Evolutionary conservation across 2,888 invertebrate genomes (phyloP).

Genomic region (Malthinus seriepunctatus): DNA sequence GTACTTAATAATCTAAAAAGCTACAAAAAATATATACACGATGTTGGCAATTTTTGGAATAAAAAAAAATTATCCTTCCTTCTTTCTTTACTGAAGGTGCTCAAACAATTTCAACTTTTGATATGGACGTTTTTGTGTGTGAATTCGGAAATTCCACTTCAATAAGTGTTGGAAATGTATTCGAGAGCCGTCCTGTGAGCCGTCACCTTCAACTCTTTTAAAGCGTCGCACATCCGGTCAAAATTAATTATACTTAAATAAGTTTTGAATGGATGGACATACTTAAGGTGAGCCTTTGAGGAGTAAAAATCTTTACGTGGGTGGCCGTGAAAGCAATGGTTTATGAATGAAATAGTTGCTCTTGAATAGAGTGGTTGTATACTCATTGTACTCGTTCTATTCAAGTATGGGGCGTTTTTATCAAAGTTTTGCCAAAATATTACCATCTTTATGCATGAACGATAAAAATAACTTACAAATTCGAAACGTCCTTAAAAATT

Average conservation of each 20-base stretch:
- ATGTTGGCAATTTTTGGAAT: no score
- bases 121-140: no score
- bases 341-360: conserved; percentile 23
- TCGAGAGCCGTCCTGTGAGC: no score
- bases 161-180: no score
- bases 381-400: conserved; percentile 11
- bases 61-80: no score
- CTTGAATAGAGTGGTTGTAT: conserved; percentile 16
- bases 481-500: no score
- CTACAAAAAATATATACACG: neutral
- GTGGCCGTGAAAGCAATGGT: conserved; percentile 23
- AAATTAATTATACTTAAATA: conserved; percentile 9
- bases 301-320: conserved; percentile 18
- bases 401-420: conserved; percentile 11
- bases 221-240: conserved; percentile 1
- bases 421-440: conserved; percentile 12
- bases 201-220: no score
- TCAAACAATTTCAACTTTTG: no score
- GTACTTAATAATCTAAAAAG: neutral
- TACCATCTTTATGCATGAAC: neutral
- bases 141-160: no score
- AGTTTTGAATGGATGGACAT: neutral
- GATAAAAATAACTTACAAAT: no score
- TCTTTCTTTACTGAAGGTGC: no score
- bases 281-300: conserved; percentile 8